phyloP scores from a whole-genome alignment of 2,888 invertebrate species.

The Odontothrips loti region DNA sequence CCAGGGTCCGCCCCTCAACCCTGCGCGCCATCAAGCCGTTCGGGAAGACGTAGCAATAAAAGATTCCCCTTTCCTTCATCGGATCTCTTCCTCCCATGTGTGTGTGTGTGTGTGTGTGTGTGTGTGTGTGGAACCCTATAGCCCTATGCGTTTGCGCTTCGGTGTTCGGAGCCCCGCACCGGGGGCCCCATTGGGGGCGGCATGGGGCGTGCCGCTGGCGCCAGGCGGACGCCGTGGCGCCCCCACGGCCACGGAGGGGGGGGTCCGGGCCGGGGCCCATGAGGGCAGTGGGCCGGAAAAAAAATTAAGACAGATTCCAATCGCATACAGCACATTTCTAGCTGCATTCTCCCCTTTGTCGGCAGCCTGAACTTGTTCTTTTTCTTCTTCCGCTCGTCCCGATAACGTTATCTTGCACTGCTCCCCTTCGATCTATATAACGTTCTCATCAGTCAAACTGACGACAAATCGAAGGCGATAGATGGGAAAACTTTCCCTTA shows the following conservation, averaged over 20 bases:
- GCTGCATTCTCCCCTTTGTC: neutral
- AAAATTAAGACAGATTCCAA: constrained; percentile 24
- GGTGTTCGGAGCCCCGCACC: too few relatives aligned
- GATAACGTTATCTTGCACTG: too few relatives aligned
- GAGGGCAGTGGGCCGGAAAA: constrained; percentile 3
- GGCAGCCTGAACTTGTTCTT: too few relatives aligned
- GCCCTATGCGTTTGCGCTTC: neutral
- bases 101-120: neutral
- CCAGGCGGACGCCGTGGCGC: neutral
- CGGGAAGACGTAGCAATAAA: constrained; percentile 13
- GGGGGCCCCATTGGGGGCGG: neutral
- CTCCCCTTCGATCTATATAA: too few relatives aligned
- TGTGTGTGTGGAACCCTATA: constrained; percentile 3
- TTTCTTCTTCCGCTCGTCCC: too few relatives aligned
- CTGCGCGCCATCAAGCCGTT: constrained; percentile 11
- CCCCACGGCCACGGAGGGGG: neutral
- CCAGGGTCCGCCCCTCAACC: neutral
- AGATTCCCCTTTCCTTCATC: constrained; percentile 23
- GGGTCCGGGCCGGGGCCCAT: neutral
- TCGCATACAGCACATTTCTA: neutral
- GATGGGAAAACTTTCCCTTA: too few relatives aligned
- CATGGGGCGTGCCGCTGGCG: neutral
- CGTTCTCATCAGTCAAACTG: too few relatives aligned
- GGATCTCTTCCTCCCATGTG: neutral
- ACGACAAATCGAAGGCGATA: too few relatives aligned